Evolutionary conservation across 2,113 vertebrate genomes (phyloP).

Genomic region (Silurus glanis): DNA sequence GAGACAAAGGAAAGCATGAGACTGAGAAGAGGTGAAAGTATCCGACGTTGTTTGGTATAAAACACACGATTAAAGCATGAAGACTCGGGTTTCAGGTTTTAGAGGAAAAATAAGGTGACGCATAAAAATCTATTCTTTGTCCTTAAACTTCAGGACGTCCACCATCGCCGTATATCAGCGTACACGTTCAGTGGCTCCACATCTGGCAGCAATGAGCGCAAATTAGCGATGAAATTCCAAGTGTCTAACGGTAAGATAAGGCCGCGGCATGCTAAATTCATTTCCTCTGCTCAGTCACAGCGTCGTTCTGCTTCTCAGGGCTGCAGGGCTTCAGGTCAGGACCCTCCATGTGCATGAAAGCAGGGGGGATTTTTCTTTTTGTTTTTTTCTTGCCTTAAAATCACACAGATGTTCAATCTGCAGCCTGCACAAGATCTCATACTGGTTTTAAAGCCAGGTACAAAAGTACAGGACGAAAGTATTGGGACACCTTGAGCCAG

Average conservation of each 20-base stretch:
- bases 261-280: constrained; percentile 68
- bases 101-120: neutral
- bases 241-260: constrained; percentile 79
- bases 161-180: constrained; percentile 65
- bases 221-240: constrained; percentile 76
- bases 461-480: too few relatives aligned
- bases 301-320: constrained; percentile 48
- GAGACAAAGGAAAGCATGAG: constrained; percentile 51
- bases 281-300: constrained; percentile 69
- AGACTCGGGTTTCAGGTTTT: neutral
- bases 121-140: constrained; percentile 43
- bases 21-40: constrained; percentile 16
- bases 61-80: neutral
- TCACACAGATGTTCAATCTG: too few relatives aligned
- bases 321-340: constrained; percentile 49
- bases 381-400: neutral
- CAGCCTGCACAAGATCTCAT: too few relatives aligned
- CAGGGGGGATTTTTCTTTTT: neutral
- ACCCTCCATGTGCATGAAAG: constrained; percentile 21
- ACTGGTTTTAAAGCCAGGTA: too few relatives aligned
- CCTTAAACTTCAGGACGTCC: constrained; percentile 54
- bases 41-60: neutral
- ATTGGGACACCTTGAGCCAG: too few relatives aligned
- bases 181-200: constrained; percentile 73
- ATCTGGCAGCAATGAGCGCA: constrained; percentile 82